Conservation (phyloP, 2,888 invertebrate species). For the Xylophagus ater region DNA sequence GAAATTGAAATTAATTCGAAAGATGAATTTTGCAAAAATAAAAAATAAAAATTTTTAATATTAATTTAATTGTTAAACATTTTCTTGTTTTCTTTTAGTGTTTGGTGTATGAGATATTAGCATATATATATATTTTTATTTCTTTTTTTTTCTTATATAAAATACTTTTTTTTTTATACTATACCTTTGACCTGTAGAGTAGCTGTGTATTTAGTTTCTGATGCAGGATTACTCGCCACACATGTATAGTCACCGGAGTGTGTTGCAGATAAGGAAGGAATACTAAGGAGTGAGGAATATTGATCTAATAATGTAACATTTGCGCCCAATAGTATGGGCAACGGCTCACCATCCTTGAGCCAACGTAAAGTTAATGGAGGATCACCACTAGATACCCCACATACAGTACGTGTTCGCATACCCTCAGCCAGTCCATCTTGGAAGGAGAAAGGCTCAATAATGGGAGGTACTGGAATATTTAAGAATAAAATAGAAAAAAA, state of each 20-base stretch:
- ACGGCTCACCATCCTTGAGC: constrained; percentile 68
- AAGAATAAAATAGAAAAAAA: constrained; percentile 29
- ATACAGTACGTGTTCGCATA: constrained; percentile 70
- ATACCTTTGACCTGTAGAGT: constrained; percentile 74
- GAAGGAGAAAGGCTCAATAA: constrained; percentile 76
- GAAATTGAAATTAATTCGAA: constrained; percentile 5
- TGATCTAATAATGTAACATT: constrained; percentile 62
- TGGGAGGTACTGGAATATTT: constrained; percentile 62
- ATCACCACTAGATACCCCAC: constrained; percentile 71
- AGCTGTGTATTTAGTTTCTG: constrained; percentile 68
- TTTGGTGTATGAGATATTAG: constrained; percentile 1
- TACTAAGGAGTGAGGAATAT: constrained; percentile 66
- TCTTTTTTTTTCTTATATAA: constrained; percentile 16
- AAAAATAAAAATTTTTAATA: no score
- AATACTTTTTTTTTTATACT: constrained; percentile 34
- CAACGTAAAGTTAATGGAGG: constrained; percentile 68
- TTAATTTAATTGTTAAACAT: no score
- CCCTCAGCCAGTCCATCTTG: constrained; percentile 72
- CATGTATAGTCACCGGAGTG: constrained; percentile 70
- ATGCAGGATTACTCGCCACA: constrained; percentile 66
- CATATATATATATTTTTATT: constrained; percentile 8
- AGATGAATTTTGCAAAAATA: neutral
- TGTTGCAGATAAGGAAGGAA: constrained; percentile 60
- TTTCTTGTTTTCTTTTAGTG: constrained; percentile 10
- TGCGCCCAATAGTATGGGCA: constrained; percentile 53